These are phyloP conservation scores for Apomyelois bistriatella DNA, from an alignment of 2,888 invertebrate species.

Conservation along the genomic window DNA sequence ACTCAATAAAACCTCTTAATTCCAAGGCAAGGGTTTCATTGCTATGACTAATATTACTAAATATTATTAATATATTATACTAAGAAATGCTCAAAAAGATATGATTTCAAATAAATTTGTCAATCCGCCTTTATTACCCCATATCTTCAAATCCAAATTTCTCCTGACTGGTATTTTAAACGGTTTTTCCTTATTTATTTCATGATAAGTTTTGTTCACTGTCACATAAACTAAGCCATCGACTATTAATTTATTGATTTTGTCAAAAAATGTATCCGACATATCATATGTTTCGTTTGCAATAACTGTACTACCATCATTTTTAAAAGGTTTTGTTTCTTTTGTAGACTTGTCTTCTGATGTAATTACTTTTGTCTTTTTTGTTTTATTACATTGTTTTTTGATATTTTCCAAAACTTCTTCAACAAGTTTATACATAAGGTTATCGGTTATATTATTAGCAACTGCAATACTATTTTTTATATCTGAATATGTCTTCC, in stretches of 20 bases:
- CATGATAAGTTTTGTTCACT: neutral
- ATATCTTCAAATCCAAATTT: neutral
- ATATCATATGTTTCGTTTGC: neutral
- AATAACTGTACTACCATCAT: neutral
- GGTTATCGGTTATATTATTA: conserved; percentile 31
- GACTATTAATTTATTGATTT: neutral
- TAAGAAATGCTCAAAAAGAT: too few relatives aligned
- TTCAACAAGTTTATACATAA: neutral
- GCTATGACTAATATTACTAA: too few relatives aligned
- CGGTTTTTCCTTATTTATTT: neutral
- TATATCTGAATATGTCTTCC: neutral
- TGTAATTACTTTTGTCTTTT: neutral
- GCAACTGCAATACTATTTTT: neutral
- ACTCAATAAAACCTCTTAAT: too few relatives aligned
- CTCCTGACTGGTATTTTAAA: neutral
- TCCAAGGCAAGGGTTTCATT: too few relatives aligned
- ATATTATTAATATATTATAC: too few relatives aligned
- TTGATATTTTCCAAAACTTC: neutral
- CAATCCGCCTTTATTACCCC: too few relatives aligned
- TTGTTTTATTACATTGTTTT: neutral
- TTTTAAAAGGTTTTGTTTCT: neutral
- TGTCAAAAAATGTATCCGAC: neutral
- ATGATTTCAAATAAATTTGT: too few relatives aligned
- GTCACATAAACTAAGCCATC: neutral
- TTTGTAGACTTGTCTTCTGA: neutral